phyloP scores from a whole-genome alignment of 2,888 invertebrate species.

The Glyphotaelius pellucidus region DNA sequence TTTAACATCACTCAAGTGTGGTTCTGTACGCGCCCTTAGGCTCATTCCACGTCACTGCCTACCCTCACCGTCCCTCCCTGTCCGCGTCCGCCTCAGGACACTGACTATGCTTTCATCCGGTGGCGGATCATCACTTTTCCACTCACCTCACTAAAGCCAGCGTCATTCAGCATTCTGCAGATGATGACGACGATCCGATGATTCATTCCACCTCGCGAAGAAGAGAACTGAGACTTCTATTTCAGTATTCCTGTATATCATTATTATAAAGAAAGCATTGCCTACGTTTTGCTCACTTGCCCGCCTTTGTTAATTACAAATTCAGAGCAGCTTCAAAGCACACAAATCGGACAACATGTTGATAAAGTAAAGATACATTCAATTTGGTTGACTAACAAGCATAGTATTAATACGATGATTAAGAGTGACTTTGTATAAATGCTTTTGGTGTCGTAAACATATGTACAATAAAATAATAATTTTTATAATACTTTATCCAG shows the following conservation, averaged over 20 bases:
- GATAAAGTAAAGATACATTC: not conserved
- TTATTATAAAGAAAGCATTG: not conserved
- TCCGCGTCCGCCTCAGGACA: conserved; percentile 3
- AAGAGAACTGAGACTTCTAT: not conserved
- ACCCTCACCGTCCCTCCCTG: not conserved
- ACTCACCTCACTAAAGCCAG: conserved; percentile 28
- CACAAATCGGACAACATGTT: not conserved
- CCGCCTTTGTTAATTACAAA: not conserved
- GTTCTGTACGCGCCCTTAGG: not conserved
- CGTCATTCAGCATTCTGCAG: not conserved
- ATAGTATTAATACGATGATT: not conserved
- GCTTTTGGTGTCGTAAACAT: not conserved
- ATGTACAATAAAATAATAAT: not conserved
- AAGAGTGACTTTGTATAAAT: not conserved
- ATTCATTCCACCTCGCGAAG: not conserved
- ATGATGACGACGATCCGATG: not conserved
- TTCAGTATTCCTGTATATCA: conserved; percentile 2
- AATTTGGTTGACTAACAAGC: not conserved
- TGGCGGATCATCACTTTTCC: conserved; percentile 31
- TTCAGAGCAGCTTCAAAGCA: not conserved
- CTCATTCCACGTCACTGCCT: not conserved
- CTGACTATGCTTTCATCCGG: conserved; percentile 37
- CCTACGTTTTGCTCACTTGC: not conserved
- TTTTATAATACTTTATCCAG: conserved; percentile 1
- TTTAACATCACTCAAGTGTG: conserved; percentile 62